phyloP scores from a whole-genome alignment of 2,888 invertebrate genomes.

The Daptonema setosum region DNA sequence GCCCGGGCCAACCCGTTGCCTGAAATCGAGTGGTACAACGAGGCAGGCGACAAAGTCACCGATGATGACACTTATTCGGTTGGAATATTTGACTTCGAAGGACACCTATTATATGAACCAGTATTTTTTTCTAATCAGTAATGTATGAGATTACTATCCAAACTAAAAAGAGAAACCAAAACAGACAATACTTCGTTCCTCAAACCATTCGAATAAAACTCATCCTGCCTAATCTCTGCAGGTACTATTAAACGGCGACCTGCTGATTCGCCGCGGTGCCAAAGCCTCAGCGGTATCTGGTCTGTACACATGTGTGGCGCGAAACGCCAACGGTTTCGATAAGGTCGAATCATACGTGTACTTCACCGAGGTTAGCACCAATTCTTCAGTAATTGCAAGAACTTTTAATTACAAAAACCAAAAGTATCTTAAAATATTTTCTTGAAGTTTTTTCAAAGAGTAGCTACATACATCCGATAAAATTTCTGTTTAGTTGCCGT shows the following conservation, averaged over 20 bases:
- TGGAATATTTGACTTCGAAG: too few species aligned
- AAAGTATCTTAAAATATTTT: too few species aligned
- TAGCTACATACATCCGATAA: too few species aligned
- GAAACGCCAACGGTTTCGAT: conserved; percentile 1
- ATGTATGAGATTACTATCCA: too few species aligned
- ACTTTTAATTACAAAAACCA: too few species aligned
- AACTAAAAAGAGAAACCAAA: not conserved
- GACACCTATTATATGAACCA: too few species aligned
- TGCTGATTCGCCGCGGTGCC: not conserved
- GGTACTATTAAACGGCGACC: conserved; percentile 4
- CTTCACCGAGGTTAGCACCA: not conserved
- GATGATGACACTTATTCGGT: not conserved
- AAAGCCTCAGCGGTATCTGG: not conserved
- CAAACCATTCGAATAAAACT: not conserved
- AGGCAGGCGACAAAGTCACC: conserved; percentile 15
- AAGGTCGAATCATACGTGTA: not conserved
- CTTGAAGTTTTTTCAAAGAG: too few species aligned
- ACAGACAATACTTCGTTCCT: not conserved
- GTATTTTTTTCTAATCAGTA: too few species aligned
- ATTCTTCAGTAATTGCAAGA: too few species aligned
- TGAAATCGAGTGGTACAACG: conserved; percentile 27
- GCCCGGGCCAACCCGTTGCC: conserved; percentile 29
- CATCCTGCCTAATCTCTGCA: too few species aligned
- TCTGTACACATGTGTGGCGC: conserved; percentile 1
- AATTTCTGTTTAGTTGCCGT: too few species aligned